A percentile compares a stretch with the other conserved stretches of the same genome.
Evolutionary conservation across 1,140 invertebrate genomes (phyloP).

Genomic region (Lineus longissimus): DNA sequence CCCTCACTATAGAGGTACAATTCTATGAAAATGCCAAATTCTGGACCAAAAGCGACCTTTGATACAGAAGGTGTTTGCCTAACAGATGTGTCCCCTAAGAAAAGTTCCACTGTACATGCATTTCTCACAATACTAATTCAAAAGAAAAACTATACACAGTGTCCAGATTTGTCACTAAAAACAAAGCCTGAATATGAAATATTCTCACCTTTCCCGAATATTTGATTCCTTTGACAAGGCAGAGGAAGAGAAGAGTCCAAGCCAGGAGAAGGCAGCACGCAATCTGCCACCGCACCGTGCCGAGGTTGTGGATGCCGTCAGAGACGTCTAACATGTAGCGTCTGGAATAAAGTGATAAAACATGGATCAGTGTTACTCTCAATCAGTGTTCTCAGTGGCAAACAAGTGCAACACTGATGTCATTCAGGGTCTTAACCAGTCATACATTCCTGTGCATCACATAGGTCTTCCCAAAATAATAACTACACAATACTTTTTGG

Average conservation of each 20-base stretch:
- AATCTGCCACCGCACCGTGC: conserved; percentile 50
- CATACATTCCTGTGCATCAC: neutral
- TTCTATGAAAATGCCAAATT: too few relatives aligned
- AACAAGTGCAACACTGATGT: neutral
- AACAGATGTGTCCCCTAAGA: too few relatives aligned
- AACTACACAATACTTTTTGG: neutral
- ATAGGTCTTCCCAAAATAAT: neutral
- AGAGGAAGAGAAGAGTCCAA: conserved; percentile 55
- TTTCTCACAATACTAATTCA: too few relatives aligned
- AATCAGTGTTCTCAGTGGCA: neutral
- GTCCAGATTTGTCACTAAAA: too few relatives aligned
- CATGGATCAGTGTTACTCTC: neutral
- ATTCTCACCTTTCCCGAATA: conserved; percentile 57
- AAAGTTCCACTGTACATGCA: too few relatives aligned
- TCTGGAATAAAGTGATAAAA: conserved; percentile 32
- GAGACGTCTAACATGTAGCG: conserved; percentile 38
- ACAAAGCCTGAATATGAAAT: too few relatives aligned
- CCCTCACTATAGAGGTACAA: too few relatives aligned
- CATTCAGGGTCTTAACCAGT: neutral
- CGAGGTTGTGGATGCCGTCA: conserved; percentile 44
- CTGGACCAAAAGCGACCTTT: too few relatives aligned
- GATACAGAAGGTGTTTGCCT: too few relatives aligned
- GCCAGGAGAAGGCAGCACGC: conserved; percentile 51
- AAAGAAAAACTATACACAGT: too few relatives aligned
- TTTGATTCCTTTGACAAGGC: conserved; percentile 54